Base-by-base conservation (phyloP, 1,140 invertebrate genomes). In the Zeugodacus cucurbitae region DNA sequence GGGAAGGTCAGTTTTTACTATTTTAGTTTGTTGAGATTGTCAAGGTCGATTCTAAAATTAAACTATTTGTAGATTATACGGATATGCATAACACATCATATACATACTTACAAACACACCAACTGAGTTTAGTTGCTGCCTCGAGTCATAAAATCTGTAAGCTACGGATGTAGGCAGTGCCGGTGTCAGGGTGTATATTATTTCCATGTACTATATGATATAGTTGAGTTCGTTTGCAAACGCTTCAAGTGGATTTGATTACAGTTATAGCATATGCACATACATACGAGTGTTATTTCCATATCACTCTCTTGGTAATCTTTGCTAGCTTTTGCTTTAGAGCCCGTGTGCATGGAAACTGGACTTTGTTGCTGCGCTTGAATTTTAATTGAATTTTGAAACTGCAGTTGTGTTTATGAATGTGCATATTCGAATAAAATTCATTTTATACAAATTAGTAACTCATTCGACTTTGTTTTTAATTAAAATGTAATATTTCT, bases 11-110 rank as follows among this genome's bases (percentile, higher is more conserved):
- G 67, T 74, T 74, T 74, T 41, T 26, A 20, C 37, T n/a, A 41
- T 41, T 41, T 74, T 6, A 37, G 0, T 74, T 37, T 17, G 32
- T 74, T 41, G 67, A 74, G 37, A 17, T 74, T 41, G 32, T 41
- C 67, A 74, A 74, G 67, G 67, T 41, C 34, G 22, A 74, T 74
- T 44, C 67, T 74, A 74, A 74, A 41, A 74, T 44, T 74, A 74
- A 74, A 41, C 62, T 67, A 67, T 74, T 41, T 74, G 37, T 6
- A 37, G 8, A 54, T 74, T 70, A 32, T 44, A 14, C 37, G 34
- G 32, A 74, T 22, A 20, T 48, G 44, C 44, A 48, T 48, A 11
- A 2, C 22, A 22, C 34, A 41, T 74, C 22, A 22, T 17, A 41
- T 74, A 74, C 67, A 34, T 34, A 34, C n/a, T 3, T 5, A 67